Evolutionary conservation across 2,113 vertebrate species (phyloP), one percentile per base, ranked within the genome.

Genomic region (Pao palembangensis): DNA sequence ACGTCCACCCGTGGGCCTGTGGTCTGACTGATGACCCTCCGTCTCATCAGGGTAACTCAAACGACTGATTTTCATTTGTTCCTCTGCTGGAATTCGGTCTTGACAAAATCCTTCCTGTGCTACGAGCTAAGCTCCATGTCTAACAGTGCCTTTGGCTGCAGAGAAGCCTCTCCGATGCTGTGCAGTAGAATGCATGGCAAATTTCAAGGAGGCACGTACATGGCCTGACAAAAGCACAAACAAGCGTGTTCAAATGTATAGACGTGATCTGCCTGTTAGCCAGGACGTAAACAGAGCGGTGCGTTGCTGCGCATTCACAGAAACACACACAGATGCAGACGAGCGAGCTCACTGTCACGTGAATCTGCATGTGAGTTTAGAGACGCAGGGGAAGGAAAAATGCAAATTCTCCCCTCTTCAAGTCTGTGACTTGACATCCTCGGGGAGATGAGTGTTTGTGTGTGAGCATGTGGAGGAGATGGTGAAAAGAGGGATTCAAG

Each of bases 371-470:
- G 83, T 82, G 86, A 84, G 71, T 67, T 51, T 0, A 31, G 70
- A 75, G 62, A 59, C 75, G 43, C 65, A 25, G 54, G 76, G 74
- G 71, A 74, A 76, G 69, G 10, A 78, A 75, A 81, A 80, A 85
- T 89, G 87, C 82, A 81, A 87, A 88, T 78, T 71, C 58, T 75
- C 57, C 41, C 64, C 79, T 78, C 63, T 76, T 81, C 61, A 81
- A 83, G 80, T 83, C 76, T 48, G 61, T 77, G 76, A 79, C 85
- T 78, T 67, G 80, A 58, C 63, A 57, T 82, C 79, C 67, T 18
- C 46, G 20, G 73, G 79, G 78, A 83, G 67, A 67, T 64, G 74
- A 63, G 63, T 67, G 51, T 66, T 66, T 34, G 19, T 48, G 10
- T 72, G 62, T 43, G 61, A 63, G 58, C 44, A 34, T 23, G 51